Evolutionary conservation across 2,888 invertebrate genomes (phyloP), one percentile per base, ranked within the genome.

Genomic region (Clivina fossor): DNA sequence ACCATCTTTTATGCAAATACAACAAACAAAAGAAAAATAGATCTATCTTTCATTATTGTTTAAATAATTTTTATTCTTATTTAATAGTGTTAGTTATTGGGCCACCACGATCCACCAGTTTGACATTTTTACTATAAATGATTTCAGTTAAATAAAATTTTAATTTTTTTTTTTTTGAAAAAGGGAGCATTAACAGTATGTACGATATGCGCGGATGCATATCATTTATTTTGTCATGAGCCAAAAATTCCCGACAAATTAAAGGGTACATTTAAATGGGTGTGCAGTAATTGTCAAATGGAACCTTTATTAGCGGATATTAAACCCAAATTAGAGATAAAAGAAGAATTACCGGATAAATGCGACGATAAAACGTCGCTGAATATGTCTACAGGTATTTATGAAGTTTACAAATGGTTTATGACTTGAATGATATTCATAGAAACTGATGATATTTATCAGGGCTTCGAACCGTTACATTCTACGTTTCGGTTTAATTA

Each of bases 181-280:
- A n/a, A 88, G 86, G 86, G 85, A 53, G 77, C 81, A 20, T 73
- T 92, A 65, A 79, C 88, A 26, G 88, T 90, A 35, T 93, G 94
- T 73, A 85, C 85, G 63, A 81, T 83, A 24, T 94, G 94, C 71
- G 88, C 89, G 37, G 90, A 92, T 71, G 87, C 87, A 3, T 94
- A 89, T 69, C 94, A 94, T 71, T 80, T 85, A 58, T 75, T 79
- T 24, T 94, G 93, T 67, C 93, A 93, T 66, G 75, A 80, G 26
- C 91, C 93, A 3, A 78, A 80, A 35, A 78, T 88, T 59, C 73
- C 76, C 3, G 80, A 80, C 57, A 77, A 78, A 60, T 66, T 73
- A 35, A 81, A 81, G 68, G 77, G 79, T 9, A 80, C 80, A 67
- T 76, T 79, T 32, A 83, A 84, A 63, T 89, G 89, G 88, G 79